Conservation (phyloP, 2,113 vertebrate genomes). For the Elephas maximus region DNA sequence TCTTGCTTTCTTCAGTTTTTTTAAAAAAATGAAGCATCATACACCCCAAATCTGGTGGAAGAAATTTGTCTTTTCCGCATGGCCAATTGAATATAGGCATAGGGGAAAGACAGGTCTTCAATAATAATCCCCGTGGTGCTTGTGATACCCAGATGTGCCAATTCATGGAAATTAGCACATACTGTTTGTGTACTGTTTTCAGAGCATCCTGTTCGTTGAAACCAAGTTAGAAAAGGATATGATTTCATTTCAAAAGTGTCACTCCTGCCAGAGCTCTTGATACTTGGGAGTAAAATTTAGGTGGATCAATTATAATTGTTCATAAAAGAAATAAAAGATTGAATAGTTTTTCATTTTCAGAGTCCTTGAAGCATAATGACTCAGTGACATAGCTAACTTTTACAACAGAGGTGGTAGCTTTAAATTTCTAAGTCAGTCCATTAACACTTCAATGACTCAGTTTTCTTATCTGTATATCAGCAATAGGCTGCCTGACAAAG, state of each 20-base stretch:
- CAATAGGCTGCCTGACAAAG: conserved; percentile 57
- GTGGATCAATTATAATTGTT: conserved; percentile 69
- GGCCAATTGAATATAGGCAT: not conserved
- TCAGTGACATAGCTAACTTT: conserved; percentile 41
- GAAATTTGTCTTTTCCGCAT: not conserved
- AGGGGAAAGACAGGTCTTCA: not conserved
- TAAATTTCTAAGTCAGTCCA: conserved; percentile 56
- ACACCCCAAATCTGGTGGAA: conserved; percentile 36
- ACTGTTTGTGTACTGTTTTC: conserved; percentile 42
- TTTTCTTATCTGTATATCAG: conserved; percentile 61
- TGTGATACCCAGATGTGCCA: conserved; percentile 6
- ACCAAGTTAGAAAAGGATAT: conserved; percentile 49
- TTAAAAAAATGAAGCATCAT: conserved; percentile 5
- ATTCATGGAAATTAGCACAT: conserved; percentile 54
- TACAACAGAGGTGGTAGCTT: conserved; percentile 63
- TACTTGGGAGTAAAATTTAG: conserved; percentile 57
- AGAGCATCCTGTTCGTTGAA: conserved; percentile 35
- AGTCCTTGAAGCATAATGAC: conserved; percentile 65
- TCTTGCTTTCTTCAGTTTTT: not conserved
- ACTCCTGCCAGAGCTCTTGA: conserved; percentile 48
- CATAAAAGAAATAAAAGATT: conserved; percentile 59
- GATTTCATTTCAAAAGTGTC: conserved; percentile 57
- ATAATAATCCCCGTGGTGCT: conserved; percentile 18
- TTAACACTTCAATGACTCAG: conserved; percentile 56
- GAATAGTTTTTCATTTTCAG: conserved; percentile 62